Evolutionary conservation across 2,113 vertebrate species (phyloP), one percentile per base, ranked within the genome.

Genomic region (Stomatorhinus ivindoensis): DNA sequence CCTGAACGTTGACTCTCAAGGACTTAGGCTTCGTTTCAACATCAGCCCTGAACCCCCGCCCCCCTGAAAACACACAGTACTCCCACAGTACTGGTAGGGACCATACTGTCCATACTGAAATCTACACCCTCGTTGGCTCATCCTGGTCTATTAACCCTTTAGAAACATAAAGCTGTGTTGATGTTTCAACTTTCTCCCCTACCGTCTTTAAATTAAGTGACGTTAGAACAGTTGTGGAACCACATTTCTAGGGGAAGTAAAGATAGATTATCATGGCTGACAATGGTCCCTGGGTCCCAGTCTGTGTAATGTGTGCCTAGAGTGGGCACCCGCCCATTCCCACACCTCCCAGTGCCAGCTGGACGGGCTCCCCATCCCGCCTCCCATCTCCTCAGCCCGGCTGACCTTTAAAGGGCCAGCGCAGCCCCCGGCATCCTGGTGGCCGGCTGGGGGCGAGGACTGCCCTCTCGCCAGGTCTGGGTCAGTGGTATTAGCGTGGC

Each of bases 351-450:
- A 87, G 87, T 83, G 89, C 87, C 87, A 89, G 91, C 91, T 93
- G 88, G 90, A 87, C 27, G 6, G 39, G 51, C 82, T 89, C 89
- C 86, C 89, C 86, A 80, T 86, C 89, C 83, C 89, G 11, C 50
- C 42, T 82, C 88, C 91, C 69, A 89, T 90, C 92, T 88, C 88
- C 90, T 50, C 58, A 90, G 92, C 93, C 92, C 91, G 90, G 93
- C 90, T 96, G 96, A 95, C 95, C 95, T 96, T 96, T 96, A 95
- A 95, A 96, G 95, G 95, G 95, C 94, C 94, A 88, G 92, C 39
- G 92, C 95, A 93, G 94, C 95, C 95, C 93, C 92, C 88, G 95
- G 95, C 94, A 90, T 90, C 92, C 35, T 90, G 61, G 92, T 95
- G 95, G 95, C 93, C 92, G 94, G 93, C 94, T 95, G 95, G 94